Conservation (phyloP, 2,888 invertebrate species). For the Labia minor region DNA sequence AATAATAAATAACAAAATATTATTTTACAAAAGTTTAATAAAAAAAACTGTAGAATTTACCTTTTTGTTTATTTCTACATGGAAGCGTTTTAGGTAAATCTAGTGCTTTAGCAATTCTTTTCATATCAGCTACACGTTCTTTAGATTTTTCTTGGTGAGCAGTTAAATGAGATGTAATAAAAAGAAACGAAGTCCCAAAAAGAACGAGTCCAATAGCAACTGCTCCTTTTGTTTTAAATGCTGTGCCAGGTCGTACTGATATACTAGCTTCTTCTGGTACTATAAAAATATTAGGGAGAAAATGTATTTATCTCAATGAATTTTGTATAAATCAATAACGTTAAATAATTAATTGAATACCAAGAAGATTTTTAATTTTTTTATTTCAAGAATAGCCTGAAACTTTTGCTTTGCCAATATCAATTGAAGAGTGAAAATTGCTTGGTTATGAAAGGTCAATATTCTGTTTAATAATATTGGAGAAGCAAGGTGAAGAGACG, state of each 20-base stretch:
- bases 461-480: no score
- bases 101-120: conserved; percentile 66
- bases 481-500: no score
- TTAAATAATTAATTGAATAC: no score
- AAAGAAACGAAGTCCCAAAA: conserved; percentile 90
- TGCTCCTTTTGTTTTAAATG: conserved; percentile 89
- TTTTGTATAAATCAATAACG: no score
- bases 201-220: conserved; percentile 84
- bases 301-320: no score
- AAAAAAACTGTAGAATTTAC: conserved; percentile 35
- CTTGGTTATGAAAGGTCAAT: no score
- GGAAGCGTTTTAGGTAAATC: conserved; percentile 75
- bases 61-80: conserved; percentile 61
- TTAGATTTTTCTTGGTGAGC: conserved; percentile 77
- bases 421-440: no score
- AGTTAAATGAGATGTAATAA: conserved; percentile 90
- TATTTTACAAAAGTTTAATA: no score
- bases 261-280: conserved; percentile 78
- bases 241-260: conserved; percentile 80
- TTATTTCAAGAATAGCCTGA: no score
- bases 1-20: no score
- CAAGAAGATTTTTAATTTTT: no score
- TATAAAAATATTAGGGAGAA: conserved; percentile 24
- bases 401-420: no score
- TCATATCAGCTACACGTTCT: conserved; percentile 74